A percentile compares a stretch with the other conserved stretches of the same genome.
Conservation (phyloP, 1,140 invertebrate genomes). For the Riptortus pedestris region DNA sequence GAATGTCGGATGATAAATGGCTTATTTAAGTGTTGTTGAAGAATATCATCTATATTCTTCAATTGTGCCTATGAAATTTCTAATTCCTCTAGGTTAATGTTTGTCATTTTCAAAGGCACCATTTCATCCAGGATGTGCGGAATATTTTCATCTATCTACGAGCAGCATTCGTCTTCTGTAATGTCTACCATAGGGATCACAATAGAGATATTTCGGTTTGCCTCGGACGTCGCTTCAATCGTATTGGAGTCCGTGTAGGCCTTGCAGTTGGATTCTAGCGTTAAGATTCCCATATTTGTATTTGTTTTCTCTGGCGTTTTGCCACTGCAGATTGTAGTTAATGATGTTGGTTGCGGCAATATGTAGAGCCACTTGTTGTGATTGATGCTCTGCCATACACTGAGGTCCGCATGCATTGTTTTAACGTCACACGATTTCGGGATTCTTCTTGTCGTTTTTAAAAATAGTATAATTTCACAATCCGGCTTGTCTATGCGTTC, state of each 20-base stretch:
- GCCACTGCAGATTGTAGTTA: background rate
- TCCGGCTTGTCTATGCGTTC: background rate
- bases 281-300: background rate
- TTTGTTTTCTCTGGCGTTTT: background rate
- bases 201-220: background rate
- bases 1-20: background rate
- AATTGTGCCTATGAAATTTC: background rate
- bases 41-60: background rate
- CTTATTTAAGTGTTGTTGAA: slow-evolving; percentile 2
- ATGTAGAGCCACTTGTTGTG: background rate
- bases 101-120: background rate
- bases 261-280: background rate
- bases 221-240: background rate
- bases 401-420: background rate
- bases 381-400: background rate
- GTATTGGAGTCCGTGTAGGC: background rate
- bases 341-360: background rate
- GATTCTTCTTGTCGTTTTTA: background rate
- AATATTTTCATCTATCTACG: background rate
- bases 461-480: background rate
- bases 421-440: background rate
- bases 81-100: background rate
- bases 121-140: background rate
- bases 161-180: background rate
- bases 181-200: background rate